Conservation (phyloP, 2,888 invertebrate species). For the Endomychus coccineus region DNA sequence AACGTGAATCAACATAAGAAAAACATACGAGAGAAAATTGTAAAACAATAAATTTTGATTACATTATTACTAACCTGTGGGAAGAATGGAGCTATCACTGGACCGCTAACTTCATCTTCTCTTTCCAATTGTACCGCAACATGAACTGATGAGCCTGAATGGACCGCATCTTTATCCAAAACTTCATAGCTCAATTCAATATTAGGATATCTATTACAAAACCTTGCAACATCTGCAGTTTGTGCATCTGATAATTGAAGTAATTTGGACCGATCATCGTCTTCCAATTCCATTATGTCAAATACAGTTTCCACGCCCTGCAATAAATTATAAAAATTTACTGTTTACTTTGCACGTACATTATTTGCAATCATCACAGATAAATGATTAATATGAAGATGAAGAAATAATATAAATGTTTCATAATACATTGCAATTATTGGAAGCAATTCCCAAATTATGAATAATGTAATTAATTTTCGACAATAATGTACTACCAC, state of each 20-base stretch:
- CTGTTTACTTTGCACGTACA: too few species aligned
- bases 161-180: slow-evolving; percentile 66
- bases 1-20: too few species aligned
- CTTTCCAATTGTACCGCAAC: slow-evolving; percentile 88
- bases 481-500: too few species aligned
- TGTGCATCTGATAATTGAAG: slow-evolving; percentile 75
- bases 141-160: slow-evolving; percentile 79
- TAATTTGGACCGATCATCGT: slow-evolving; percentile 73
- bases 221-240: slow-evolving; percentile 96
- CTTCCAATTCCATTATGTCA: slow-evolving; percentile 93
- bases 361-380: too few species aligned
- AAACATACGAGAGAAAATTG: too few species aligned
- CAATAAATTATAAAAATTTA: too few species aligned
- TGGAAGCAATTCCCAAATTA: too few species aligned
- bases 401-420: too few species aligned
- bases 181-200: slow-evolving; percentile 94
- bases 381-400: too few species aligned
- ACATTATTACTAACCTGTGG: slow-evolving; percentile 75
- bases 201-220: slow-evolving; percentile 98
- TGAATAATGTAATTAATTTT: too few species aligned
- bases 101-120: slow-evolving; percentile 94
- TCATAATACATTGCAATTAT: too few species aligned
- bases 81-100: slow-evolving; percentile 97
- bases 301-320: slow-evolving; percentile 83
- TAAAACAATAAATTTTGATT: too few species aligned